Evolutionary conservation across 2,888 invertebrate genomes (phyloP), one percentile per base, ranked within the genome.

Genomic region (Molanna angustata): DNA sequence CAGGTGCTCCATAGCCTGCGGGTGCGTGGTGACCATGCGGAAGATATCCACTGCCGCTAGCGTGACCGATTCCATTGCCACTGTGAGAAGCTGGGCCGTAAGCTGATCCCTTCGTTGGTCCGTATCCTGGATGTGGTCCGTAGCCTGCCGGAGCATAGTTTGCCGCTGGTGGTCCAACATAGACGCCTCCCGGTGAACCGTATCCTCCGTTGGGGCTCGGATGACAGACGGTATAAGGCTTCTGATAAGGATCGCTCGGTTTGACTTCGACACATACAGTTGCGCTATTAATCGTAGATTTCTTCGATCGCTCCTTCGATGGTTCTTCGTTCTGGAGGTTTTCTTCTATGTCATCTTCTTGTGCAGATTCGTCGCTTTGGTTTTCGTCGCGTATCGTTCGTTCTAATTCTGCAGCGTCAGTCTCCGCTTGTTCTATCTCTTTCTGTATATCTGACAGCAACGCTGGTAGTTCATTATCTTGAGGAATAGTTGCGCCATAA

Each of bases 141-240:
- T 39, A 22, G 6, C 41, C 41, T 14, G n/a, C 31, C 4, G 27
- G 19, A 13, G 46, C 6, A 21, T 14, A n/a, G 18, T 17, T 32
- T 18, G 18, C 19, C 16, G 3, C 19, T 32, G 32, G 9, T 2
- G 27, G 17, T 13, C 22, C 14, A 22, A 16, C 17, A 16, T 16
- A 22, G 13, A 22, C 27, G 14, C 27, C 17, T 39, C 16, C 13
- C 9, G 39, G 6, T 16, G 33, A 33, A 4, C 9, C 21, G 21
- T 20, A 27, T 16, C 43, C 22, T 22, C 43, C 43, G 7, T 41
- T 21, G 11, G 18, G 17, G 14, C 19, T 47, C 3, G 33, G 42
- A 16, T 47, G 47, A 20, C 52, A 52, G 9, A 52, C 42, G 4
- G 47, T 42, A 35, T 48, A 48, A 3, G 52, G 52, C 20, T 47